These are phyloP conservation scores for Aythya fuligula DNA, from an alignment of 2,797 vertebrate genomes.

Conservation along the genomic window DNA sequence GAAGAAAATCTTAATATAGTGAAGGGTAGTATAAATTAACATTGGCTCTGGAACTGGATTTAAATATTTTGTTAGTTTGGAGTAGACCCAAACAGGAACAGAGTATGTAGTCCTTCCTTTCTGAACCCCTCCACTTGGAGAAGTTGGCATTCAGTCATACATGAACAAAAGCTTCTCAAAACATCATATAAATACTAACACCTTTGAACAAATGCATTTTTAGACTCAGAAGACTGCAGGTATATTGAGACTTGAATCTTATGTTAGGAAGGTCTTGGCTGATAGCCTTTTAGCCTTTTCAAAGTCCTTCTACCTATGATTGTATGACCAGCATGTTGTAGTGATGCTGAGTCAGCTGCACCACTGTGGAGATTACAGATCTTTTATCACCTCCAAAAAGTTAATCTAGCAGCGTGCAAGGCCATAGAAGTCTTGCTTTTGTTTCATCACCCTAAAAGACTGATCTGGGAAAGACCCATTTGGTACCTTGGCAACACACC, in stretches of 20 bases:
- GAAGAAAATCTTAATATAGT: not conserved
- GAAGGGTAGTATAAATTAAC: not conserved
- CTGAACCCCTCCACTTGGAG: not conserved
- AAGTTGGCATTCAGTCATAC: not conserved
- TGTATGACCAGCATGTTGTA: not conserved
- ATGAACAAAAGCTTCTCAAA: not conserved
- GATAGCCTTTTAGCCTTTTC: not conserved
- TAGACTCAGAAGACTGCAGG: not conserved
- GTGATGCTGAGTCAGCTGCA: not conserved
- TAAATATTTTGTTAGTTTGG: not conserved
- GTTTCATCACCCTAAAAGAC: not conserved
- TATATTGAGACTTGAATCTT: not conserved
- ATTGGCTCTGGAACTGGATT: not conserved
- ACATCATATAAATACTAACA: not conserved
- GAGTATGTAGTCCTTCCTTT: not conserved
- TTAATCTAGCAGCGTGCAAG: not conserved
- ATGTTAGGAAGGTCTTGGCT: not conserved
- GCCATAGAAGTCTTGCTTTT: not conserved
- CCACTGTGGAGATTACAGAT: not conserved
- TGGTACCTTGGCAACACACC: not conserved
- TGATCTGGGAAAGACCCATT: not conserved
- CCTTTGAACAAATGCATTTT: not conserved
- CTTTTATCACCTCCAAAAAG: not conserved
- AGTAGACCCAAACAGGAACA: not conserved
- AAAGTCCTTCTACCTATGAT: not conserved